phyloP scores from a whole-genome alignment of 2,888 invertebrate species.

The Ophioninae sp. region DNA sequence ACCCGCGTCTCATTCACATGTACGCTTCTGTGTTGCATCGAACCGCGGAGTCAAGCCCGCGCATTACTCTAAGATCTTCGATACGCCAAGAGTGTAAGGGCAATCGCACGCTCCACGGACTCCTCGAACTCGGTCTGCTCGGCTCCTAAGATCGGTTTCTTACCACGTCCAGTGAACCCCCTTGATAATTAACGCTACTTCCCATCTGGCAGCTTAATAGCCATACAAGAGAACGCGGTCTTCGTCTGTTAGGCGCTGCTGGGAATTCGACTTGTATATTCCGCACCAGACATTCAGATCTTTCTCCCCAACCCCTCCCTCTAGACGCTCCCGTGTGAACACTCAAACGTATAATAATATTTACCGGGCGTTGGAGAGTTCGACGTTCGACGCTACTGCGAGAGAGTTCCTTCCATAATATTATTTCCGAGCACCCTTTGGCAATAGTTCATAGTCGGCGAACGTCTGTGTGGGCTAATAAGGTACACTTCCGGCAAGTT shows the following conservation, averaged over 20 bases:
- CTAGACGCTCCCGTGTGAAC: neutral
- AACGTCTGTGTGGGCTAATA: conserved; percentile 56
- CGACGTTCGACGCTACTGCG: conserved; percentile 46
- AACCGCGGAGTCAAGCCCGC: conserved; percentile 33
- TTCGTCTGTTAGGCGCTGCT: conserved; percentile 57
- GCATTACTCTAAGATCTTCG: conserved; percentile 48
- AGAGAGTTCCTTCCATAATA: conserved; percentile 52
- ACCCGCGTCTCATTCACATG: conserved; percentile 34
- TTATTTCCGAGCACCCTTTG: conserved; percentile 56
- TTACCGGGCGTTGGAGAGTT: conserved; percentile 40
- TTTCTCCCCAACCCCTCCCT: neutral
- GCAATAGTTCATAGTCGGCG: conserved; percentile 52
- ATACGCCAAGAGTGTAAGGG: conserved; percentile 45
- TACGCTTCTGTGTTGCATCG: conserved; percentile 25
- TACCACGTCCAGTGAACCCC: conserved; percentile 60
- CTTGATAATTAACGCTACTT: conserved; percentile 69
- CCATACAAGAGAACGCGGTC: conserved; percentile 57
- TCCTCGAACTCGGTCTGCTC: conserved; percentile 27
- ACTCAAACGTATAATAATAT: conserved; percentile 10
- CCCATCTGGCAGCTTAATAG: conserved; percentile 66
- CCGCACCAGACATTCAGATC: conserved; percentile 16
- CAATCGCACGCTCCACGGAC: conserved; percentile 43
- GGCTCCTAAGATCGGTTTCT: conserved; percentile 61
- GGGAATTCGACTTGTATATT: conserved; percentile 58
- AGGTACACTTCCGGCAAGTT: conserved; percentile 59